Conservation (phyloP, 2,797 vertebrate species). For the Malacoraja senta region DNA sequence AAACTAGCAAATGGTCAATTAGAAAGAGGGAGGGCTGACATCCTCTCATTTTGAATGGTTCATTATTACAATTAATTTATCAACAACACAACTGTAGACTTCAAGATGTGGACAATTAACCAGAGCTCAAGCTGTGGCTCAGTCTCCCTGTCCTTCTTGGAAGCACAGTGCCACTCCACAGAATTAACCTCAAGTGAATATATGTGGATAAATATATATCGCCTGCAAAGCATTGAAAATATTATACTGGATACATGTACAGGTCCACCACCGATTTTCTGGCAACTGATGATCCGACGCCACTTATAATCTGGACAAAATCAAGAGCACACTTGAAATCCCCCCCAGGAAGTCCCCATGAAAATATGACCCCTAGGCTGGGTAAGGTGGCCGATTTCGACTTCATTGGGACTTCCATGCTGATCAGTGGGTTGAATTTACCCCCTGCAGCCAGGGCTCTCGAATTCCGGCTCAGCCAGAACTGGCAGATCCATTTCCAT, state of each 20-base stretch:
- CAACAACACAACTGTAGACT: not conserved
- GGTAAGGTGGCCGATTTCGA: too few species aligned
- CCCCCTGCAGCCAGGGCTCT: too few species aligned
- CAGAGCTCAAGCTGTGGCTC: not conserved
- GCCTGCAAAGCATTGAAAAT: not conserved
- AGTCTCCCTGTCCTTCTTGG: not conserved
- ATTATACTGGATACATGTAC: not conserved
- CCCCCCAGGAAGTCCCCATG: too few species aligned
- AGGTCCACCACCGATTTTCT: too few species aligned
- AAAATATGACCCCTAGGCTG: too few species aligned
- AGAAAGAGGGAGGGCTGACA: not conserved
- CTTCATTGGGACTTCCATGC: too few species aligned
- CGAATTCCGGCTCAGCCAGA: too few species aligned
- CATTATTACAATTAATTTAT: not conserved
- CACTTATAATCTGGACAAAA: too few species aligned
- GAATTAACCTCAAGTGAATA: not conserved
- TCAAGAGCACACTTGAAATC: too few species aligned
- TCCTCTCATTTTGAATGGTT: not conserved
- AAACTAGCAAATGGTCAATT: not conserved
- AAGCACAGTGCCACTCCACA: not conserved
- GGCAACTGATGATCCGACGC: too few species aligned
- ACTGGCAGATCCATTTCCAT: too few species aligned
- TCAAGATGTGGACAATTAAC: not conserved
- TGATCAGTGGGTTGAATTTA: too few species aligned
- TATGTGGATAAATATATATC: not conserved